Evolutionary conservation across 2,888 invertebrate genomes (phyloP).

Genomic region (Steinernema hermaphroditum): DNA sequence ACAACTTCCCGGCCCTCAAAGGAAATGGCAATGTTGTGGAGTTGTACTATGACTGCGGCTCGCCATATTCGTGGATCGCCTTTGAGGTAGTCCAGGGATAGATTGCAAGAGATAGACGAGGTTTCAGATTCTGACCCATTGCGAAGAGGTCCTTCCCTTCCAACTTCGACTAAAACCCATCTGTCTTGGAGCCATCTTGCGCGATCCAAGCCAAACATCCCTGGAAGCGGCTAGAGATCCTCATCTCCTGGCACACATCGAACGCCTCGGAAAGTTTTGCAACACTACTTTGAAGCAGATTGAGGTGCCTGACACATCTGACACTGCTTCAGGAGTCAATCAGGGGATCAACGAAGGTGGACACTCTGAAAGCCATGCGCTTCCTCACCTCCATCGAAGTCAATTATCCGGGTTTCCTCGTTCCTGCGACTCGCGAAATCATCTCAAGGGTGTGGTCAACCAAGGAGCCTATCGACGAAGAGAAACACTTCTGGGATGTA

Average conservation of each 20-base stretch:
- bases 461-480: slow-evolving; percentile 47
- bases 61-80: slow-evolving; percentile 70
- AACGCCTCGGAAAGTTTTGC: too few species aligned
- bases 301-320: too few species aligned
- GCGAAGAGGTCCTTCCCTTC: slow-evolving; percentile 67
- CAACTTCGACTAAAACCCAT: slow-evolving; percentile 68
- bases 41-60: slow-evolving; percentile 70
- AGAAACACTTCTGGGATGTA: slow-evolving; percentile 43
- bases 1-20: too few species aligned
- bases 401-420: slow-evolving; percentile 27
- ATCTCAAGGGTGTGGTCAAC: slow-evolving; percentile 48
- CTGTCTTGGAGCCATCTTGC: slow-evolving; percentile 67
- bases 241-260: too few species aligned
- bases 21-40: slow-evolving; percentile 45
- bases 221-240: too few species aligned
- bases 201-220: too few species aligned
- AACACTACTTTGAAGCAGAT: too few species aligned
- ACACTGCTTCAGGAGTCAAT: slow-evolving; percentile 36
- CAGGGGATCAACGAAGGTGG: slow-evolving; percentile 41
- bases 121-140: slow-evolving; percentile 65
- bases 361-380: slow-evolving; percentile 40
- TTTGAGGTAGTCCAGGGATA: slow-evolving; percentile 67
- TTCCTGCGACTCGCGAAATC: slow-evolving; percentile 43
- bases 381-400: slow-evolving; percentile 34
- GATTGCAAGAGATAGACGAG: too few species aligned